Base-by-base conservation (phyloP, 2,113 vertebrate genomes). In the Petaurus breviceps region DNA sequence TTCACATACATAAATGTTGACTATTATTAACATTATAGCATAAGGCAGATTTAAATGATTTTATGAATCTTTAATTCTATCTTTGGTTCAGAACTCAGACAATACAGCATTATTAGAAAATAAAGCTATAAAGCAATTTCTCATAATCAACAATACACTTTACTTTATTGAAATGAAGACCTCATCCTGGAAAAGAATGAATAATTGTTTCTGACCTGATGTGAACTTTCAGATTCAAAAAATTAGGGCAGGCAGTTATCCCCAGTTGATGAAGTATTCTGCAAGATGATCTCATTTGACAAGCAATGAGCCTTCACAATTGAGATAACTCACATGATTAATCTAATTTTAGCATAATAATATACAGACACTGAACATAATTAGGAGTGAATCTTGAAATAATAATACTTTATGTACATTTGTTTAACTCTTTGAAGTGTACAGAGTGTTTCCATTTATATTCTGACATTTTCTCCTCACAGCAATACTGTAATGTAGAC, bases 331-430 rank as follows among this genome's bases (percentile, higher is more conserved):
- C 68, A 96, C 94, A 51, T 31, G 95, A 95, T 96, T 97, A 94
- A 8, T 94, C 96, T 94, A 96, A 96, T 96, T 96, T 98, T 98
- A 98, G 95, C 90, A 93, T 57, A 96, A 92, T 94, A 92, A 92
- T 93, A 51, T 90, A 94, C 96, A 97, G 89, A 57, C 96, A 93
- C 24, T 93, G 93, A 77, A 90, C n/a, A 91, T 91, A 22, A 97
- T 96, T 84, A 93, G 95, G 52, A 14, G 8, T 89, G 51, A 43
- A 93, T 49, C 51, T 92, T 93, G 77, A 97, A 94, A 94, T 93
- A 77, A 90, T 93, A 90, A 90, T 43, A 84, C 19, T 0, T 7
- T 84, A 84, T 84, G 68, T 43, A 84, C 5, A 84, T 84, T 43
- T 43, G 43, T 84, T 84, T 43, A 84, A 19, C 68, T 84, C 68